Evolutionary conservation across 2,113 vertebrate species (phyloP), one percentile per base, ranked within the genome.

Genomic region (Eira barbara): DNA sequence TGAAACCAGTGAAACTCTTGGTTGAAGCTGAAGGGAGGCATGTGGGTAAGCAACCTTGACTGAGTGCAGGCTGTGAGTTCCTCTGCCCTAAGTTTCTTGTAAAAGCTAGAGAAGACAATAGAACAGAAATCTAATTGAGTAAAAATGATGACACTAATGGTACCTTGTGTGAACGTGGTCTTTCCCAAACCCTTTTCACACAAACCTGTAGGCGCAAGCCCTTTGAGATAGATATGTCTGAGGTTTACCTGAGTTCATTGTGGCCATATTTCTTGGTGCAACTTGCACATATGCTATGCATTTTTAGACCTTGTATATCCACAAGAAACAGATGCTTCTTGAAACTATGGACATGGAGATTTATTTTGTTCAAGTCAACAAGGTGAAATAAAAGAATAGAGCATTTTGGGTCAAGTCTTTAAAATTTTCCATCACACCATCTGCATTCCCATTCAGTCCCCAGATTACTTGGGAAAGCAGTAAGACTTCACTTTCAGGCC

Each of bases 301-400:
- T 97, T 96, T 97, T 92, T 94, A 94, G 57, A 71, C 61, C 88
- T 92, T 88, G 88, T 84, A 29, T 80, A 96, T 90, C 97, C 98
- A 98, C 94, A 95, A 98, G 97, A 99, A 99, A 98, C 98, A 99
- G 98, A 99, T 99, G 98, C 98, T 96, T 96, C 97, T 98, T 98
- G 98, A 96, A 99, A 99, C 96, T 98, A 97, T 47, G 73, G 97
- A 97, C 94, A 81, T 78, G 63, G 95, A 98, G 98, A 99, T 99
- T 99, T 99, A 98, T 98, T 98, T 97, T 93, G 71, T 96, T 98
- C 97, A 95, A 98, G 97, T 98, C 98, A 98, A 98, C 89, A 98
- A 97, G 97, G 98, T 98, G 96, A 98, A 98, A 97, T 95, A 98
- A 98, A 99, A 98, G 97, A 97, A 98, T 97, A 96, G 89, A 98